Evolutionary conservation across 2,113 vertebrate genomes (phyloP).

Genomic region (Climacteris rufus): DNA sequence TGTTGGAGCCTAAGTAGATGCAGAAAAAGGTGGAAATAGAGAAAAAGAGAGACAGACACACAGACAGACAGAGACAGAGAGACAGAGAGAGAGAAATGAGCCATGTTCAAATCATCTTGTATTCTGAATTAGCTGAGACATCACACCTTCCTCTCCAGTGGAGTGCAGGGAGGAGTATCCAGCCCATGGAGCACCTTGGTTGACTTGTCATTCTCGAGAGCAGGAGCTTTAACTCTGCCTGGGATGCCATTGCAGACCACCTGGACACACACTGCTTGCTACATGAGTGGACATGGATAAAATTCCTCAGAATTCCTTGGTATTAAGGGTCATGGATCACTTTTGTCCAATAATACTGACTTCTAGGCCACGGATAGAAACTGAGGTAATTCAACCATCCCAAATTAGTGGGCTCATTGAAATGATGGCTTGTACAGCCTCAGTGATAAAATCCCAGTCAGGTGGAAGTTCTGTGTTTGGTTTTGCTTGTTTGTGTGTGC

Average conservation of each 20-base stretch:
- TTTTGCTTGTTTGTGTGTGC: not conserved
- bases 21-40: not conserved
- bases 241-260: not conserved
- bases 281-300: not conserved
- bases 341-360: not conserved
- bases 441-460: not conserved
- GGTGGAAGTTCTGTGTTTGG: not conserved
- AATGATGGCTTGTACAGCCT: not conserved
- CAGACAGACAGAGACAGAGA: too few relatives aligned
- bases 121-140: not conserved
- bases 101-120: not conserved
- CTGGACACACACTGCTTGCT: not conserved
- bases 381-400: not conserved
- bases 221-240: not conserved
- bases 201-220: not conserved
- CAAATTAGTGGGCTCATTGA: not conserved
- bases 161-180: not conserved
- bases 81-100: not conserved
- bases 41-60: not conserved
- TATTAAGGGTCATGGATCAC: not conserved
- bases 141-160: not conserved
- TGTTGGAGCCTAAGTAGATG: not conserved
- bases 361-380: not conserved
- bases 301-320: not conserved
- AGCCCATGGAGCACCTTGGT: not conserved